These are phyloP conservation scores for Lepilemur septentrionalis DNA, from an alignment of 2,797 vertebrate species.

Conservation along the genomic window DNA sequence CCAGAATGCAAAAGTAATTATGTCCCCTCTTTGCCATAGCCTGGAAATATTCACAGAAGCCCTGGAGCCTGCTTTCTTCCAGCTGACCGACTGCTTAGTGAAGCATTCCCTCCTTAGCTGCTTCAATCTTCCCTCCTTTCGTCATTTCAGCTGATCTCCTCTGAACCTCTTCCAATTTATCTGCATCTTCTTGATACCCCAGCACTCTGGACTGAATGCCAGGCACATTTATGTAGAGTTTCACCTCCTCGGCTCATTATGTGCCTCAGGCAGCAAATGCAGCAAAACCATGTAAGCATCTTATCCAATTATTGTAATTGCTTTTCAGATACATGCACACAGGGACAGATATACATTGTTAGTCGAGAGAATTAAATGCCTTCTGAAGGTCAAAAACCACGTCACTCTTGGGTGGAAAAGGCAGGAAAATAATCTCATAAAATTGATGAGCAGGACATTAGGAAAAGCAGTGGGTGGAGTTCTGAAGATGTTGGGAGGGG, in stretches of 20 bases:
- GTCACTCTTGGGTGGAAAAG: not conserved
- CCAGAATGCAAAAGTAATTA: not conserved
- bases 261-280: not conserved
- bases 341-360: not conserved
- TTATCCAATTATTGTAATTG: conserved; percentile 17
- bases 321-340: not conserved
- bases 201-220: not conserved
- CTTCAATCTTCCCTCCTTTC: not conserved
- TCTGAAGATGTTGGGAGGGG: not conserved
- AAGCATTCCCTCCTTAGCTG: not conserved
- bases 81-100: not conserved
- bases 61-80: not conserved
- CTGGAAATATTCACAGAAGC: not conserved
- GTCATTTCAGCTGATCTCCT: conserved; percentile 22
- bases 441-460: not conserved
- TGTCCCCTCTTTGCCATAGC: not conserved
- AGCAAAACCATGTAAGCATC: not conserved
- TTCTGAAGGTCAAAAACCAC: conserved; percentile 41
- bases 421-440: not conserved
- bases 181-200: not conserved
- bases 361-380: conserved; percentile 26
- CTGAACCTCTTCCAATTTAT: not conserved
- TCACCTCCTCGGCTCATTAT: not conserved
- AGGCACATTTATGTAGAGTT: not conserved
- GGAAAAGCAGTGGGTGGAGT: not conserved